Conservation (phyloP, 2,113 vertebrate species). For the Callospermophilus lateralis region DNA sequence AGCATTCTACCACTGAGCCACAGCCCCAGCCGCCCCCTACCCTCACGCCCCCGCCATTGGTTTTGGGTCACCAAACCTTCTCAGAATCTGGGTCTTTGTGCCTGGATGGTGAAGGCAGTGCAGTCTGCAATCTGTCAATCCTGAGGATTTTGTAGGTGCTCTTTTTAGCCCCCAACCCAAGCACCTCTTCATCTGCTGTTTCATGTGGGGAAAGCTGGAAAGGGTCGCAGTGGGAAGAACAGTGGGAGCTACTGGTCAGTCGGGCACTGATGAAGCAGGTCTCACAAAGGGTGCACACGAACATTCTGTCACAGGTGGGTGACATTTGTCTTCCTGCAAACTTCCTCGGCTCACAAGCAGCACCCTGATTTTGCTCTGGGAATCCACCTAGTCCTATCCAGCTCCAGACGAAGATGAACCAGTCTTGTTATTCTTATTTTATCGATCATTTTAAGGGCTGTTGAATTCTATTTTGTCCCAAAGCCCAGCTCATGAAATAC, state of each 20-base stretch:
- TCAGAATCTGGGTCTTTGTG: neutral
- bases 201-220: neutral
- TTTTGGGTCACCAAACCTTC: neutral
- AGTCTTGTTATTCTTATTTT: neutral
- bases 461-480: slow-evolving; percentile 9
- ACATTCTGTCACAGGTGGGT: rapidly evolving
- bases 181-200: neutral
- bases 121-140: neutral
- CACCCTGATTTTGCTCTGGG: neutral
- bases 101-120: neutral
- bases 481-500: slow-evolving; percentile 30
- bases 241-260: neutral
- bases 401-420: neutral
- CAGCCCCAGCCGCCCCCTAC: too few relatives aligned
- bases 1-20: too few relatives aligned
- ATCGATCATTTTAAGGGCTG: neutral
- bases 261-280: neutral
- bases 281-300: neutral
- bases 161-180: neutral
- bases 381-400: neutral
- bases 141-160: neutral
- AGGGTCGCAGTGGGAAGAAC: neutral
- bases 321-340: neutral
- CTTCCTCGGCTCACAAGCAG: neutral
- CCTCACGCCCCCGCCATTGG: neutral